Base-by-base conservation (phyloP, 2,888 invertebrate genomes). In the Harmothoe impar region DNA sequence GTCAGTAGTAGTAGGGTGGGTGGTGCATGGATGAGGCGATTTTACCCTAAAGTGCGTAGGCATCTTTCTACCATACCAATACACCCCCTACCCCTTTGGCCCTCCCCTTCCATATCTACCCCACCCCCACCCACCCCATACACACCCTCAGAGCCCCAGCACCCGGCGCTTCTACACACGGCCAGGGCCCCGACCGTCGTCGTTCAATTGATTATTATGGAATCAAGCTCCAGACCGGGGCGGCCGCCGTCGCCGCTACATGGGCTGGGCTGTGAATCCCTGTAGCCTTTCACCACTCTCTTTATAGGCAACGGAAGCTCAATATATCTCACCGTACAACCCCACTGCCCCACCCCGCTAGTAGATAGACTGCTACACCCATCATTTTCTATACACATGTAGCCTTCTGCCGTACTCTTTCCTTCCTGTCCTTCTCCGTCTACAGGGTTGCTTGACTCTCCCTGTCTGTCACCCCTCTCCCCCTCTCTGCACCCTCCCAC, bases 201-300 rank as follows among this genome's bases (percentile, higher is more conserved):
- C 72, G 72, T 29, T 72, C 72, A 72, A 72, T 72, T 72, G 72
- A 72, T 72, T 72, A 72, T 72, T 72, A 72, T 72, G 72, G 72
- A 72, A 72, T 72, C 72, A 72, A 72, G 72, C 29, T 17, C 17
- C 43, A 25, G 72, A 25, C 72, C 17, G 72, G 72, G 72, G 7
- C 29, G 72, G 62, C 43, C 43, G 43, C 43, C 43, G 43, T 25
- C 72, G 29, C 29, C 17, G 72, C 72, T 72, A 72, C 72, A 72
- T 25, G 7, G 25, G 5, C 29, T 72, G n/a, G 25, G 72, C 25
- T 29, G 29, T 72, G 29, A 72, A 72, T 72, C 72, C 72, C 29
- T 72, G 72, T 72, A 72, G 29, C 72, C 29, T 72, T 72, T 29
- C 72, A 29, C 72, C 72, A 12, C 7, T 0, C 29, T 72, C 72